These are phyloP conservation scores for Eupithecia abbreviata DNA, from an alignment of 2,888 invertebrate genomes.

Conservation along the genomic window DNA sequence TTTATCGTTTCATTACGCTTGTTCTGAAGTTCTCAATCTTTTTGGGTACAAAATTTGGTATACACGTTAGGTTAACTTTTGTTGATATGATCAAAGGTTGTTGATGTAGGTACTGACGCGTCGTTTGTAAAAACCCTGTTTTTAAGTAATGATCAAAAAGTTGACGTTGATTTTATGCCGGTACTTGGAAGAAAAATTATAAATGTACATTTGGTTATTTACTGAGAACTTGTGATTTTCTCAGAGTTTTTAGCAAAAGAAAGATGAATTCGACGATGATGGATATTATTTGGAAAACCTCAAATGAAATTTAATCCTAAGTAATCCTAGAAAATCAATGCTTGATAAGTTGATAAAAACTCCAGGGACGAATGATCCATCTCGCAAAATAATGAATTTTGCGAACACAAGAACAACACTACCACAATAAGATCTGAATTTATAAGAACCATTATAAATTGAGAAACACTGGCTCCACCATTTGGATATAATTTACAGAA, in stretches of 20 bases:
- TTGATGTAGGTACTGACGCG: not conserved
- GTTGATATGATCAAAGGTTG: not conserved
- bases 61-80: not conserved
- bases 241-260: not conserved
- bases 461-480: constrained; percentile 12
- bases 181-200: too few relatives aligned
- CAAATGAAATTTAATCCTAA: not conserved
- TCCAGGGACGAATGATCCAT: not conserved
- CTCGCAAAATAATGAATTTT: not conserved
- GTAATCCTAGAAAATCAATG: not conserved
- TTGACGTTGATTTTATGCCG: too few relatives aligned
- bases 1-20: constrained; percentile 39
- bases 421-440: not conserved
- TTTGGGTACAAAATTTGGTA: not conserved
- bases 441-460: not conserved
- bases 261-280: not conserved
- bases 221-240: not conserved
- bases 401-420: not conserved
- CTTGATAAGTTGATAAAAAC: not conserved
- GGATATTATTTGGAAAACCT: not conserved
- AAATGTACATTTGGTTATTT: not conserved
- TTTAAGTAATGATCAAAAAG: too few relatives aligned
- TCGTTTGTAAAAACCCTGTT: too few relatives aligned
- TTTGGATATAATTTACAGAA: constrained; percentile 31
- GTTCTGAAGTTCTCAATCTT: constrained; percentile 18